Conservation (phyloP, 2,113 vertebrate genomes). For the Sitta europaea region DNA sequence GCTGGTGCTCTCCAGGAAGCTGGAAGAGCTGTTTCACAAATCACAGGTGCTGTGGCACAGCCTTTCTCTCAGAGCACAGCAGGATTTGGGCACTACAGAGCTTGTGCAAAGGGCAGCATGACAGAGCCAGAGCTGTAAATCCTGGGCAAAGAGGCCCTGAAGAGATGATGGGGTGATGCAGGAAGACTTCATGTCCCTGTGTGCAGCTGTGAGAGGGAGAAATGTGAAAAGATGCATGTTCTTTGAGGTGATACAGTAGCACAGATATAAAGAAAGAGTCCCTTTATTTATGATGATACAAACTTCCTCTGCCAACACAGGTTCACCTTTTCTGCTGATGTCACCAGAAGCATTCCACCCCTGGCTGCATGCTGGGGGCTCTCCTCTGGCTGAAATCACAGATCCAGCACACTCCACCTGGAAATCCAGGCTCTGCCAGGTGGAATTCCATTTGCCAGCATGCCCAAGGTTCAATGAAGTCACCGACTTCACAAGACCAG, state of each 20-base stretch:
- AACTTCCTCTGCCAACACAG: background rate
- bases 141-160: background rate
- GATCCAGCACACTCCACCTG: background rate
- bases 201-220: background rate
- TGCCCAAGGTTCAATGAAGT: accelerated
- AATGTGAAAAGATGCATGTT: background rate
- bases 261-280: background rate
- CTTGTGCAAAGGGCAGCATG: background rate
- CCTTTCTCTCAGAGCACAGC: background rate
- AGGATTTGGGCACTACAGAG: background rate
- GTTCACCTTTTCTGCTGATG: background rate
- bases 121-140: background rate
- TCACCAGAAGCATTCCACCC: background rate
- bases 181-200: background rate
- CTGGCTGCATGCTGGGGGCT: background rate
- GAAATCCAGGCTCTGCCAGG: background rate
- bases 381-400: accelerated
- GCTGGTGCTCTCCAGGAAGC: background rate
- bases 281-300: background rate
- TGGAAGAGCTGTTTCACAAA: accelerated
- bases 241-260: background rate
- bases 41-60: accelerated
- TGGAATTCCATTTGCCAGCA: background rate
- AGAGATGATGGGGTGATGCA: background rate
- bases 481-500: background rate